Base-by-base conservation (phyloP, 2,113 vertebrate genomes). In the Vulpes lagopus region DNA sequence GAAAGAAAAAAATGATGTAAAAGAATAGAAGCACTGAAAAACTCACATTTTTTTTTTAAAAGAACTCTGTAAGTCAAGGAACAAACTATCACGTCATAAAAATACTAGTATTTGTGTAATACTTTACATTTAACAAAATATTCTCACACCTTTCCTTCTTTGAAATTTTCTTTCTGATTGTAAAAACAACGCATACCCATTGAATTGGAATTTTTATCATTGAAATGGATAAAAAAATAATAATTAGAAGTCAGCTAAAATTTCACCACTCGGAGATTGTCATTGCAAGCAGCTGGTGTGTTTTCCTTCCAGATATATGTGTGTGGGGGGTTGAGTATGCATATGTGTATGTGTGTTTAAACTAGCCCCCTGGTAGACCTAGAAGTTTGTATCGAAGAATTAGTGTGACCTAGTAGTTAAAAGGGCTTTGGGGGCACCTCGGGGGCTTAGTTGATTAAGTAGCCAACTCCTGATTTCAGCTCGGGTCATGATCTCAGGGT, bases 221-320 rank as follows among this genome's bases (percentile, higher is more conserved):
- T 38, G 51, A 78, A 91, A 81, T 94, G 55, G 62, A 60, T 92
- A 35, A 92, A 65, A 89, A 83, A 43, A 43, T 43, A 43, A 51
- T 38, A 89, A 82, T 78, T 38, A 76, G 59, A 97, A 95, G 23
- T 83, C 30, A 79, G 23, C 59, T 91, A 65, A 85, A 78, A 57
- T 85, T 94, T 88, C 7, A 57, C 23, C 17, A 59, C 32, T 8
- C 23, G 73, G 11, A 91, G 38, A 89, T 51, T 64, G 38, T 90
- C n/a, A 57, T 59, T 64, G 3, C 49, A 65, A 88, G 60, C 27
- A 43, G 69, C 79, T 88, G 32, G 3, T 25, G 10, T 55, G 38
- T 60, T 71, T 91, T 93, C 38, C 43, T 67, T 82, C 51, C 27
- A 67, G 49, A 59, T 57, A 59, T 15, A 38, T 49, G 43, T 84